A percentile compares a stretch with the other conserved stretches of the same genome.
Conservation (phyloP, 2,113 vertebrate species). For the Panthera uncia region DNA sequence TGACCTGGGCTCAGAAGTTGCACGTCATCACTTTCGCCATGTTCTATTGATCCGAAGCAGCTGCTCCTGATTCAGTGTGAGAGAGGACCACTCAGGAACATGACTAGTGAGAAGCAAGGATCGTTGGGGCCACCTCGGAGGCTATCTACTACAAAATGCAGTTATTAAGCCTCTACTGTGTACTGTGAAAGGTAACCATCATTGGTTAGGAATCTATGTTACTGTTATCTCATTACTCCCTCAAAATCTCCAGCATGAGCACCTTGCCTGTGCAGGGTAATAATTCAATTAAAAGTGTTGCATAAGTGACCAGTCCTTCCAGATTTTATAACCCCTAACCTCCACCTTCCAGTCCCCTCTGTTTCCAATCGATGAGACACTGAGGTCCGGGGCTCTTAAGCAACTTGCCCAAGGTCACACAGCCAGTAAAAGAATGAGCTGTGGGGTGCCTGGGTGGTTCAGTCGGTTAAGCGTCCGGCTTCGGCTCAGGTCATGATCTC, state of each 20-base stretch:
- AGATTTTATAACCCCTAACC: neutral
- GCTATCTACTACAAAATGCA: no score
- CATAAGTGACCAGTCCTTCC: neutral
- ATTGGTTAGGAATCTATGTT: neutral
- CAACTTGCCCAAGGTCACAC: neutral
- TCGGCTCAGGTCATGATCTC: no score
- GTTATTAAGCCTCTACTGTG: neutral
- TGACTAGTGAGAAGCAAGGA: neutral
- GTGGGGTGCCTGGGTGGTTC: no score
- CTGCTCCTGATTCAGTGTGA: neutral
- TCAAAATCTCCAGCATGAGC: neutral
- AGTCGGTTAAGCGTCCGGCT: no score
- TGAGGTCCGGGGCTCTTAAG: neutral
- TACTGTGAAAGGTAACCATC: neutral
- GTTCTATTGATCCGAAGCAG: neutral
- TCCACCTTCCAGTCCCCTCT: neutral
- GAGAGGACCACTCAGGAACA: no score
- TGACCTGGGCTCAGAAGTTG: neutral
- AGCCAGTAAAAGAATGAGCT: neutral
- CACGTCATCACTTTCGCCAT: rapidly evolving
- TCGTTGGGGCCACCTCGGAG: rapidly evolving
- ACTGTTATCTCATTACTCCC: neutral
- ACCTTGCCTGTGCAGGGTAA: no score
- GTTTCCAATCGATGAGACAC: neutral
- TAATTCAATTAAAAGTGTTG: neutral